These are phyloP conservation scores for Scaptodrosophila lebanonensis DNA, from an alignment of 1,140 invertebrate species.

Conservation along the genomic window DNA sequence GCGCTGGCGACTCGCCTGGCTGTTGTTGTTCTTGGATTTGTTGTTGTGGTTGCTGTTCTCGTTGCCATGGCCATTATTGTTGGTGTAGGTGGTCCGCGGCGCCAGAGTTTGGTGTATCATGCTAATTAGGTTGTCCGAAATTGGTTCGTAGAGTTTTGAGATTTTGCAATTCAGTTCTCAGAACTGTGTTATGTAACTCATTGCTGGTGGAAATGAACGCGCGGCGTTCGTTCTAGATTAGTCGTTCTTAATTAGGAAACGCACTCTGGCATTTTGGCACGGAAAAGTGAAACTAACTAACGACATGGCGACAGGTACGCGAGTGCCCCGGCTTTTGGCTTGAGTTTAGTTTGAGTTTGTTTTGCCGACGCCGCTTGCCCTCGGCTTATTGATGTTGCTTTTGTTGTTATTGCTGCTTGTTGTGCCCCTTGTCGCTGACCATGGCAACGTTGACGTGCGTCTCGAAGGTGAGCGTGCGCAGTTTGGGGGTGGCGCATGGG, in stretches of 20 bases:
- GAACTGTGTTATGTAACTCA: conserved; percentile 45
- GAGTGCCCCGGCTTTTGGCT: neutral
- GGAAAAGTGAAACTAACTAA: conserved; percentile 68
- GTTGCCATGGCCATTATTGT: conserved; percentile 32
- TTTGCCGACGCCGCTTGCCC: conserved; percentile 42
- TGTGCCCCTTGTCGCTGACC: conserved; percentile 40
- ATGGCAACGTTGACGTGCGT: conserved; percentile 53
- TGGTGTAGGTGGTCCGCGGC: conserved; percentile 53
- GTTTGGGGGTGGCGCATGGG: conserved; percentile 17
- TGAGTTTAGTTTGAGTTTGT: conserved; percentile 33
- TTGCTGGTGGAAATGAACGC: conserved; percentile 2
- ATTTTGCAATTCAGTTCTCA: conserved; percentile 9
- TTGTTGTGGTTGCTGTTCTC: conserved; percentile 3
- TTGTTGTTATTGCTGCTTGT: neutral
- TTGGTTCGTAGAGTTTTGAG: neutral
- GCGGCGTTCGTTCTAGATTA: conserved; percentile 23
- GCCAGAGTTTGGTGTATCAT: conserved; percentile 67
- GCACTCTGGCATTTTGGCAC: conserved; percentile 59
- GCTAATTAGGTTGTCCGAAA: neutral
- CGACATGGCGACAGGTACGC: conserved; percentile 45
- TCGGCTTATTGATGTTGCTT: conserved; percentile 50
- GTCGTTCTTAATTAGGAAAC: conserved; percentile 38
- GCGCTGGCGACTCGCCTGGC: conserved; percentile 7
- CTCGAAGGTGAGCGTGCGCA: conserved; percentile 36
- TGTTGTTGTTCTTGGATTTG: conserved; percentile 12